Evolutionary conservation across 2,797 vertebrate genomes (phyloP).

Genomic region (Mormyrops boulengeri): DNA sequence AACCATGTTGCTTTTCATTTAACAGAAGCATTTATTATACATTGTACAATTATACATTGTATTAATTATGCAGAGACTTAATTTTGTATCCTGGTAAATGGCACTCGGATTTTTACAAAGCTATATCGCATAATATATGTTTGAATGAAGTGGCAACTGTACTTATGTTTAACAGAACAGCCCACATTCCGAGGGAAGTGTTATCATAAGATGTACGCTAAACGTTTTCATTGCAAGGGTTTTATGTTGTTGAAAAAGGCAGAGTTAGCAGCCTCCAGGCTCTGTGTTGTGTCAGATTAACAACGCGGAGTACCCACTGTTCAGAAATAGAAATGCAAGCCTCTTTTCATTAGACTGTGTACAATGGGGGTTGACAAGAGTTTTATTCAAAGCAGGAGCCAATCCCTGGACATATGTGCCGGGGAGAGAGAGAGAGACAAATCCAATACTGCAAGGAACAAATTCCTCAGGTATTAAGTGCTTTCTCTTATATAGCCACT

Average conservation of each 20-base stretch:
- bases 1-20: background rate
- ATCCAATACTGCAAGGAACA: background rate
- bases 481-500: background rate
- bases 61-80: background rate
- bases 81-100: background rate
- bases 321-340: background rate
- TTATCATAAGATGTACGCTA: background rate
- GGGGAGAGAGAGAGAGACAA: background rate
- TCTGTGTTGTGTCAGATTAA: background rate
- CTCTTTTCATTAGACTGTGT: background rate
- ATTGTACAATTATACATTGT: background rate
- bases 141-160: background rate
- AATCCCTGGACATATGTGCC: background rate
- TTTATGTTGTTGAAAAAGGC: background rate
- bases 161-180: background rate
- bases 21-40: background rate
- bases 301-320: background rate
- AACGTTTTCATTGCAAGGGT: background rate
- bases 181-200: background rate
- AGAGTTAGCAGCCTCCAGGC: background rate
- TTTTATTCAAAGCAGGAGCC: background rate
- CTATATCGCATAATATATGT: background rate
- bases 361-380: background rate
- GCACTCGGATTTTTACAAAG: background rate
- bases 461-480: background rate